A percentile compares a stretch with the other conserved stretches of the same genome.
Evolutionary conservation across 2,888 invertebrate genomes (phyloP).

Genomic region (Acanthosepion pharaonis): DNA sequence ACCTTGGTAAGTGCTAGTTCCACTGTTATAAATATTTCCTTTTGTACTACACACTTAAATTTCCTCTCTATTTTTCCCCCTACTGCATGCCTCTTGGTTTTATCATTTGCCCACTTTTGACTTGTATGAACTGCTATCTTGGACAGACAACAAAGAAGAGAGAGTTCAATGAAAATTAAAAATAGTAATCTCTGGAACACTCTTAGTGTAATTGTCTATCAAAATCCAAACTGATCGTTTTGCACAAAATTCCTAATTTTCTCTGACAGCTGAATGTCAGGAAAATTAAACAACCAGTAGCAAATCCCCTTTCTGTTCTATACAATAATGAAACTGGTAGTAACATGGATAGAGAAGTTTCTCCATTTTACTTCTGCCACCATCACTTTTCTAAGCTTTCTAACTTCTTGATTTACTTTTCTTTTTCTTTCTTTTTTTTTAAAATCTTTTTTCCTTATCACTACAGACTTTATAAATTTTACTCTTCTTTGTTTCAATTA

Average conservation of each 20-base stretch:
- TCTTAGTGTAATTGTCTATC: not conserved
- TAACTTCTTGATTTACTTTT: not conserved
- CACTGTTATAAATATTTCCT: not conserved
- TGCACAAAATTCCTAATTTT: not conserved
- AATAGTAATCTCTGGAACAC: not conserved
- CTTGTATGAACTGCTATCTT: not conserved
- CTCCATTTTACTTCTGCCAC: not conserved
- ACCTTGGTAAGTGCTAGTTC: not conserved
- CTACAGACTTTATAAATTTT: not conserved
- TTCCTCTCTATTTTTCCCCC: too few relatives aligned
- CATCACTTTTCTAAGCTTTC: not conserved
- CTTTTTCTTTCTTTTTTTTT: too few relatives aligned
- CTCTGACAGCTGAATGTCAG: slow-evolving; percentile 24
- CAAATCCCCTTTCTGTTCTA: not conserved
- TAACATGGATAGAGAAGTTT: not conserved
- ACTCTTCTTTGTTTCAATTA: not conserved
- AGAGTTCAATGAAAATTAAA: not conserved
- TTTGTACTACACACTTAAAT: not conserved
- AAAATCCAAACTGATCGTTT: not conserved
- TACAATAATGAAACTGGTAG: not conserved
- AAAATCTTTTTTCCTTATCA: too few relatives aligned
- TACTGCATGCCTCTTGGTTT: too few relatives aligned
- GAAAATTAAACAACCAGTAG: not conserved
- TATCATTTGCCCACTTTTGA: not conserved
- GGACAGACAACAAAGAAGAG: not conserved